Conservation (phyloP, 1,140 invertebrate genomes). For the Lycorma delicatula region DNA sequence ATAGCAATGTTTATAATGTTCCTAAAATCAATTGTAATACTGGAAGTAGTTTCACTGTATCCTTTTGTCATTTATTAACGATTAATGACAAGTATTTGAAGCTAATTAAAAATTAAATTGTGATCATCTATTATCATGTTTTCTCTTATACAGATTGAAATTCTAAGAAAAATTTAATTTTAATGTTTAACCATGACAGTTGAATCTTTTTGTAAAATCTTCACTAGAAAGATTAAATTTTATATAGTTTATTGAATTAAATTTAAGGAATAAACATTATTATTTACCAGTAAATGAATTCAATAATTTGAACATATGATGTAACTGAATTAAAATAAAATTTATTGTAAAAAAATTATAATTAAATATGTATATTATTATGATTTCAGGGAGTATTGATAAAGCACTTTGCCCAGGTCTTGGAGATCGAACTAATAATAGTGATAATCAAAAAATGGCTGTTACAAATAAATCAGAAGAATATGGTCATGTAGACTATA, state of each 20-base stretch:
- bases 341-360: too few relatives aligned
- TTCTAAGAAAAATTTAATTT: too few relatives aligned
- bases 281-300: not conserved
- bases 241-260: not conserved
- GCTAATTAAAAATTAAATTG: too few relatives aligned
- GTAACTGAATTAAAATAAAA: too few relatives aligned
- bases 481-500: not conserved
- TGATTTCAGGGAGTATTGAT: constrained; percentile 24
- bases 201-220: not conserved
- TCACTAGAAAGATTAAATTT: not conserved
- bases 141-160: too few relatives aligned
- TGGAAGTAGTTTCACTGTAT: too few relatives aligned
- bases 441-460: not conserved
- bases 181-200: too few relatives aligned
- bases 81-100: too few relatives aligned
- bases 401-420: constrained; percentile 22
- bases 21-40: too few relatives aligned
- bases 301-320: not conserved
- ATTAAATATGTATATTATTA: constrained; percentile 6
- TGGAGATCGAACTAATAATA: not conserved
- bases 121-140: too few relatives aligned
- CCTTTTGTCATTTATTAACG: too few relatives aligned
- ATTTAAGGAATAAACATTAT: not conserved
- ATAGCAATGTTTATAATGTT: too few relatives aligned
- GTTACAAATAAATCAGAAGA: not conserved